A percentile compares a stretch with the other conserved stretches of the same genome.
These are phyloP conservation scores for Burhinus oedicnemus DNA, from an alignment of 2,113 vertebrate species.

Conservation along the genomic window DNA sequence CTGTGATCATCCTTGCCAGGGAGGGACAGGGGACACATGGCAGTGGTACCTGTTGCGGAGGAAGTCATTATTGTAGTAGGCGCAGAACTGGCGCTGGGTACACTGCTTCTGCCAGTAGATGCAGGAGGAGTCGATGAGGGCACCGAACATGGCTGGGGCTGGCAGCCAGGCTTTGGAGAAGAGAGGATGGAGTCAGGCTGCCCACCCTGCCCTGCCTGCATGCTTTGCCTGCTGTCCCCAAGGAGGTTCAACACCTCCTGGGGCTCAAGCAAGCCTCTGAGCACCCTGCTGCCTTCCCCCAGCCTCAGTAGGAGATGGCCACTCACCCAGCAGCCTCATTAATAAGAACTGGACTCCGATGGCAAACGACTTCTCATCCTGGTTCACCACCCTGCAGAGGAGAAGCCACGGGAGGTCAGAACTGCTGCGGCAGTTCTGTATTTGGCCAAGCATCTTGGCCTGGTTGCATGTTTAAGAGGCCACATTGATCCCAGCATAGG, in stretches of 20 bases:
- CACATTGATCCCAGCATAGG: rapidly evolving
- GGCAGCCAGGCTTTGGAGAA: constrained; percentile 88
- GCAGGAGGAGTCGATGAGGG: constrained; percentile 89
- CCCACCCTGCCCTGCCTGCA: too few species aligned
- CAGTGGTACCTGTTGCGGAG: constrained; percentile 85
- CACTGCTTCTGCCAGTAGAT: constrained; percentile 86
- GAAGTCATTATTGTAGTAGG: constrained; percentile 90
- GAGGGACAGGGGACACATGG: rapidly evolving
- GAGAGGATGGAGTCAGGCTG: neutral
- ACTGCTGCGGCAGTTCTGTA: too few species aligned
- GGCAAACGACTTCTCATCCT: constrained; percentile 94
- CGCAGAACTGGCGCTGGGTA: constrained; percentile 80
- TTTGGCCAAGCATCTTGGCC: neutral
- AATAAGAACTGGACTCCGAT: constrained; percentile 95
- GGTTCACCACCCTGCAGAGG: constrained; percentile 83
- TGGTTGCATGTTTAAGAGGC: neutral
- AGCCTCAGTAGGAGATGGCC: neutral
- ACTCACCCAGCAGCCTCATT: constrained; percentile 92
- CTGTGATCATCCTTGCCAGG: rapidly evolving
- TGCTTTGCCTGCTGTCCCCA: neutral
- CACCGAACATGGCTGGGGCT: constrained; percentile 87
- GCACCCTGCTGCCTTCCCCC: neutral
- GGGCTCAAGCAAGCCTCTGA: neutral
- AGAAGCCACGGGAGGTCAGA: neutral
- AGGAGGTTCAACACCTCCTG: neutral